phyloP scores from a whole-genome alignment of 2,888 invertebrate species.

The Himalopsyche anomala region DNA sequence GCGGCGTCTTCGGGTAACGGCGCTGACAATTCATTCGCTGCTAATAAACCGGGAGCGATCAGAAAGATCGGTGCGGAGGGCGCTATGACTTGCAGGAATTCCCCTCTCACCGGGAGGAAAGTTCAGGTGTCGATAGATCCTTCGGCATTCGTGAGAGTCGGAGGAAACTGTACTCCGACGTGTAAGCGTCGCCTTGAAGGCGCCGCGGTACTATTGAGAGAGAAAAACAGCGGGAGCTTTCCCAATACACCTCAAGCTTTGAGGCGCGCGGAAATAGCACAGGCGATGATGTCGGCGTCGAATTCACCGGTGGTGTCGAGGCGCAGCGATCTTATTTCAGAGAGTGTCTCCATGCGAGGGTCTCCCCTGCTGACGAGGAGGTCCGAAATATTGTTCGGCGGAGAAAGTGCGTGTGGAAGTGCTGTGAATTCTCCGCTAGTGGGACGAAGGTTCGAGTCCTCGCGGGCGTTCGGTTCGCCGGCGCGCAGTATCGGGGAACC shows the following conservation, averaged over 20 bases:
- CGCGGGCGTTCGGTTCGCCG: conserved; percentile 68
- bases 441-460: conserved; percentile 66
- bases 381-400: conserved; percentile 68
- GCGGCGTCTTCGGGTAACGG: conserved; percentile 47
- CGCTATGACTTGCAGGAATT: conserved; percentile 60
- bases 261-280: conserved; percentile 69
- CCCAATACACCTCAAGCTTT: conserved; percentile 71
- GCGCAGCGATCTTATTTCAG: conserved; percentile 74
- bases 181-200: conserved; percentile 70
- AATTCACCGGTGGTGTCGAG: conserved; percentile 74
- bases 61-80: conserved; percentile 59
- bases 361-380: conserved; percentile 75
- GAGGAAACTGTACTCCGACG: conserved; percentile 67
- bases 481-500: conserved; percentile 69
- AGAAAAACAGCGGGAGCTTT: conserved; percentile 67
- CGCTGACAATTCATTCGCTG: conserved; percentile 50
- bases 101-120: conserved; percentile 59
- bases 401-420: conserved; percentile 68
- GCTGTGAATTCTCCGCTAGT: conserved; percentile 74
- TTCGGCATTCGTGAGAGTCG: conserved; percentile 69
- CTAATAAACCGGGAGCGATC: conserved; percentile 57
- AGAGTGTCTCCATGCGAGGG: conserved; percentile 74
- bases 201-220: conserved; percentile 68
- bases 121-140: conserved; percentile 69
- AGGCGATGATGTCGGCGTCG: conserved; percentile 73